Base-by-base conservation (phyloP, 2,797 vertebrate species). In the Aldrovandia affinis region DNA sequence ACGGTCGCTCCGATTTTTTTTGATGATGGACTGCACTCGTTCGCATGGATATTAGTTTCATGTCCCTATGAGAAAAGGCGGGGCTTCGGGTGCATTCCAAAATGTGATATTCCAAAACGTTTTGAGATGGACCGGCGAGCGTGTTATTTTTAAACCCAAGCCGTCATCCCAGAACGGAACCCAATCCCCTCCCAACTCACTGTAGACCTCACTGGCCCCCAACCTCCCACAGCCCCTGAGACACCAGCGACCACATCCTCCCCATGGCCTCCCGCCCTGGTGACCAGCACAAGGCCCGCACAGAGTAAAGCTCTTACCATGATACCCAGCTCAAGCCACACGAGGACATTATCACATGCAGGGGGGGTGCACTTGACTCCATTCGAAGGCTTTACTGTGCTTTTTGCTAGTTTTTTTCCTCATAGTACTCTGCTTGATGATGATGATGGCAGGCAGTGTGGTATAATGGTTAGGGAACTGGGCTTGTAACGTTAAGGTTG, bases 211-310 rank as follows among this genome's bases (percentile, higher is more conserved):
- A 3, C n/a, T n/a, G 33, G 36, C 18, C 42, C 73, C 42, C 39
- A 77, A n/a, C 73, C 73, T 77, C 73, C 25, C 39, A 47, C 42
- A 77, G n/a, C 73, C 68, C 18, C 22, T 25, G 39, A 4, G n/a
- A 70, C 33, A 36, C 14, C 68, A 70, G 73, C n/a, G 73, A 77
- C 73, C 73, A 77, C 73, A 77, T 77, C 73, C 42, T 77, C 73
- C 73, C 73, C 42, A 44, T 10, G 73, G 73, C 42, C 73, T 77
- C 73, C 22, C 42, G n/a, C 73, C 73, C 73, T 77, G 73, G 25
- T 44, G 73, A 77, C 73, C 39, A 0, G 42, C 8, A 25, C 42
- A 77, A 47, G 42, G 42, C 47, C 73, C 42, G 39, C 42, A 47
- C 15, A 42, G 73, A n/a, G 36, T 73, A 57, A 57, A 14, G 18